Conservation (phyloP, 2,888 invertebrate species). For the Archips xylosteana region DNA sequence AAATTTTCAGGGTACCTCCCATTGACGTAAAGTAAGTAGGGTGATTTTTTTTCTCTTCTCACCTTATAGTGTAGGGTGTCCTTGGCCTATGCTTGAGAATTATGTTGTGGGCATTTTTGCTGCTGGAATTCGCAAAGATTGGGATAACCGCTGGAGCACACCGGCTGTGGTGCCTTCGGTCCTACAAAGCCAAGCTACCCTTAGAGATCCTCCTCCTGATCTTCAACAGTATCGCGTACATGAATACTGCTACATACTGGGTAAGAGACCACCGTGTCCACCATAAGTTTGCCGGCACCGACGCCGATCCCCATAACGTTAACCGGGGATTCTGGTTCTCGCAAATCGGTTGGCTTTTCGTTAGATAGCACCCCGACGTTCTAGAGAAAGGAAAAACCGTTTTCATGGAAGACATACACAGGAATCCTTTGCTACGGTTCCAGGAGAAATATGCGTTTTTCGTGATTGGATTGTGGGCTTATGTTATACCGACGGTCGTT, state of each 20-base stretch:
- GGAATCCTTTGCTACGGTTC: conserved; percentile 26
- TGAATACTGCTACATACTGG: conserved; percentile 42
- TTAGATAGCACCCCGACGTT: conserved; percentile 35
- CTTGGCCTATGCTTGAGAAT: too few species aligned
- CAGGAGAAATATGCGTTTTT: conserved; percentile 36
- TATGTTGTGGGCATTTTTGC: conserved; percentile 42
- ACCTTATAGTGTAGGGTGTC: too few species aligned
- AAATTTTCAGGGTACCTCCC: too few species aligned
- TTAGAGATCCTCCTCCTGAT: conserved; percentile 79
- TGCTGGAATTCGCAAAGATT: conserved; percentile 38
- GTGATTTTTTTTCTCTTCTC: too few species aligned
- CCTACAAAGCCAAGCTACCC: conserved; percentile 83
- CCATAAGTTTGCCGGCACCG: conserved; percentile 37
- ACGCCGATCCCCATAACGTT: conserved; percentile 37
- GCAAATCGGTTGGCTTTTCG: conserved; percentile 39
- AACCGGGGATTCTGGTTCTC: conserved; percentile 34
- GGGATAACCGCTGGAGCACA: conserved; percentile 86
- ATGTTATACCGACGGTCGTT: conserved; percentile 35
- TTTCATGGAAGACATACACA: conserved; percentile 40
- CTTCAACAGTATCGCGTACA: conserved; percentile 76
- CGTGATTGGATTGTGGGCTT: conserved; percentile 40
- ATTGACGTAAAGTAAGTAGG: too few species aligned
- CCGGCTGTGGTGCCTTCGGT: conserved; percentile 84
- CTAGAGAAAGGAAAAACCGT: conserved; percentile 38
- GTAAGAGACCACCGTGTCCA: conserved; percentile 38